Base-by-base conservation (phyloP, 2,888 invertebrate genomes). In the Chloromyia formosa region DNA sequence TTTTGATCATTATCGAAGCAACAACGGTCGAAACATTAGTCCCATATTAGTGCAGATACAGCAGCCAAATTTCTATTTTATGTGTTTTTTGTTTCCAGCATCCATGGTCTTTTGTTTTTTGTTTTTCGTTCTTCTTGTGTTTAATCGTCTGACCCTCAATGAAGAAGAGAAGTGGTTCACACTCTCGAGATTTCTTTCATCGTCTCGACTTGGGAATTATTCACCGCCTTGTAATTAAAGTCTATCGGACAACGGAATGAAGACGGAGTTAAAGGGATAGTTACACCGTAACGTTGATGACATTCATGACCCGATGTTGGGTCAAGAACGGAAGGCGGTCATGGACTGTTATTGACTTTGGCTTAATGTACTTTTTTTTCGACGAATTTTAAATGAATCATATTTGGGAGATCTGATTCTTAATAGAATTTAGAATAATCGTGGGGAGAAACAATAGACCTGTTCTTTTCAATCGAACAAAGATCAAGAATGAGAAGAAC, bases 211-310 rank as follows among this genome's bases (percentile, higher is more conserved):
- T 20, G 42, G 58, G 58, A 22, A 40, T 40, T 5, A 10, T 61
- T 35, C 16, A 66, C 76, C 76, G 76, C 76, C 75, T 61, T 76
- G 73, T 76, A 76, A 76, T 76, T 76, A 75, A 73, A 66, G 58
- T 58, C 58, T 60, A n/a, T 49, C 14, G 49, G 49, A 49, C 49
- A 2, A 35, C 27, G 27, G 27, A 35, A 35, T 4, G 27, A 35
- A 35, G 27, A 35, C 27, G 27, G 27, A 35, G 27, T 35, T 35
- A 35, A 35, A 35, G 27, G 27, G 27, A 35, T 35, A 35, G 27
- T 35, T 35, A 35, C 2, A 35, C 27, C 27, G 27, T 35, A 35
- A 35, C 27, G 27, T 35, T 35, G 27, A 35, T 35, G 27, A 35
- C 27, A 35, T 35, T 35, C 27, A 35, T 35, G 27, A 35, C 27